phyloP scores from a whole-genome alignment of 2,113 vertebrate species.

The Rhadina sibilatrix region DNA sequence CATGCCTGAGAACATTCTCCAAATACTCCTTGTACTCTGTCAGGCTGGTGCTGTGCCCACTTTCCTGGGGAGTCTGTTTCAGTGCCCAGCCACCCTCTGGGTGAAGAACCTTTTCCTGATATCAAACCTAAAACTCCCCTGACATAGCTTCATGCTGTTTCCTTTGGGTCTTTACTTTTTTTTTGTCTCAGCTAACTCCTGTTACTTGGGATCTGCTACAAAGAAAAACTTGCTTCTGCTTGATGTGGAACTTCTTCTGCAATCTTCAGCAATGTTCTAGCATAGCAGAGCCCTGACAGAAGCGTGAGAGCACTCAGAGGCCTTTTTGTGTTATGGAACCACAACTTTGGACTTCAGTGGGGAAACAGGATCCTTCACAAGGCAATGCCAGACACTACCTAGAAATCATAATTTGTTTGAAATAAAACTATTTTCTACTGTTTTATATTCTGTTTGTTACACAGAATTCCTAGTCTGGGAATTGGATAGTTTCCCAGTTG shows the following conservation, averaged over 20 bases:
- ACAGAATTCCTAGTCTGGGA: not conserved
- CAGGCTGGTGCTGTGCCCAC: not conserved
- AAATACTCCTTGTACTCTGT: accelerated
- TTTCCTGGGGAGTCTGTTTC: not conserved
- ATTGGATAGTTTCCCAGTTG: not conserved
- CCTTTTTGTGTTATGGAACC: not conserved
- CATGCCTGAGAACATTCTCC: not conserved
- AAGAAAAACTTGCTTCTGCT: not conserved
- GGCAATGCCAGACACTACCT: not conserved
- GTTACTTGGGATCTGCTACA: not conserved
- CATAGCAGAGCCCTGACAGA: not conserved
- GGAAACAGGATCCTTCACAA: not conserved
- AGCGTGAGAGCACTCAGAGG: not conserved
- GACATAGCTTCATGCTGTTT: not conserved
- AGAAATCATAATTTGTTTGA: not conserved
- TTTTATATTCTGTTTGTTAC: not conserved
- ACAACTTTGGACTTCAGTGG: not conserved
- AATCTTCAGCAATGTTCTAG: not conserved
- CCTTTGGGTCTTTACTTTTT: not conserved
- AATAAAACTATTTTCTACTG: not conserved
- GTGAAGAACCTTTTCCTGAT: not conserved
- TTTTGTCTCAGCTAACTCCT: not conserved
- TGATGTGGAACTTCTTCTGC: not conserved
- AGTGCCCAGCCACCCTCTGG: accelerated
- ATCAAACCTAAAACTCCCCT: not conserved